Base-by-base conservation (phyloP, 2,888 invertebrate genomes). In the Sesamia inferens region DNA sequence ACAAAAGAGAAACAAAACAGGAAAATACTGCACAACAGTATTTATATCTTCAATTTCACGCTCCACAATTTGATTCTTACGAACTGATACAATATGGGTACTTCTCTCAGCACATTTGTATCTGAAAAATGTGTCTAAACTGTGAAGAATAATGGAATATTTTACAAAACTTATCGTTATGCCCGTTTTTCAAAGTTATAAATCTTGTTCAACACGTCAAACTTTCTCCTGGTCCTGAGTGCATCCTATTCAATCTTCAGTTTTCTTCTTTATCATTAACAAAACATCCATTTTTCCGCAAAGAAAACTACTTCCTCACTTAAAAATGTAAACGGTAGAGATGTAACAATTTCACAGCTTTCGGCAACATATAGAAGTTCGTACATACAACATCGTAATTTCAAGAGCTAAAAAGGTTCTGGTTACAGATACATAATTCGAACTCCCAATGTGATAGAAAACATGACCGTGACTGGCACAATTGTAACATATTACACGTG, bases 31-130 rank as follows among this genome's bases (percentile, higher is more conserved):
- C 79, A 85, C 81, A 88, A 86, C 84, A 81, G 85, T 88, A n/a
- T n/a, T n/a, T n/a, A n/a, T n/a, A 88, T 88, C 87, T 88, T 88
- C 86, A 89, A 92, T 90, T 91, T 91, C 90, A 91, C 88, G 90
- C 87, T 87, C 81, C 76, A 81, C 80, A 85, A 84, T 81, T 74
- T 71, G 70, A 79, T 82, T 86, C 84, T 81, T 82, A 79, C 70
- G 66, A 70, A 83, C 77, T 78, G 70, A 78, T 81, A 85, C 73
- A 74, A 81, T 83, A 62, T 76, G 76, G 69, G 63, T 71, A 71
- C 68, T 74, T 71, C 58, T 48, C 57, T 74, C 57, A 22, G 70
- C 16, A 77, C 62, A 81, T 83, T 78, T 63, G 73, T 64, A 69
- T 67, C 68, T 62, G 24, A 81, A 76, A 78, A 78, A 63, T 69